Conservation (phyloP, 1,140 invertebrate species). For the Arctopsyche grandis region DNA sequence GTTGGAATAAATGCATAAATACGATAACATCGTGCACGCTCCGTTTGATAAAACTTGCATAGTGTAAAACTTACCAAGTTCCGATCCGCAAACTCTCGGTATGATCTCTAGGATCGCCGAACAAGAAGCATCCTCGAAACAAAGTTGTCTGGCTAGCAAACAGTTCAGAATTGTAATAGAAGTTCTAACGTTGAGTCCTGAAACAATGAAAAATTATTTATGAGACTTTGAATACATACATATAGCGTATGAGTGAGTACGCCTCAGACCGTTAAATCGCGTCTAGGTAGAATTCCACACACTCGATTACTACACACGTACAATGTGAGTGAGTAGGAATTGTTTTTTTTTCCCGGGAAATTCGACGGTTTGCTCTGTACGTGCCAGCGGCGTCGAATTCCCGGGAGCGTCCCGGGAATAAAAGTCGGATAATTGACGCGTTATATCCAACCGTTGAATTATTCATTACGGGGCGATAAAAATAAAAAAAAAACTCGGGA, state of each 20-base stretch:
- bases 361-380: no score
- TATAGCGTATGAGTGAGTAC: no score
- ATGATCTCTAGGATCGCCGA: slow-evolving; percentile 89
- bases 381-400: no score
- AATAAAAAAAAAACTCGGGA: background rate
- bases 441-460: slow-evolving; percentile 17
- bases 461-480: slow-evolving; percentile 5
- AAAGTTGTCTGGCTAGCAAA: slow-evolving; percentile 82
- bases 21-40: no score
- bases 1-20: no score
- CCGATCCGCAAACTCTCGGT: slow-evolving; percentile 86
- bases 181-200: slow-evolving; percentile 77
- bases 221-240: background rate
- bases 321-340: no score
- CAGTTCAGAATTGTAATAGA: slow-evolving; percentile 85
- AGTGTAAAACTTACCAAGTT: slow-evolving; percentile 73
- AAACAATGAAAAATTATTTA: slow-evolving; percentile 59
- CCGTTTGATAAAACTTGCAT: no score
- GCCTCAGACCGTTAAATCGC: no score
- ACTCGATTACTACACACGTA: no score
- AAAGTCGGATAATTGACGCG: slow-evolving; percentile 25
- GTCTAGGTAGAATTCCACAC: no score
- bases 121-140: slow-evolving; percentile 87
- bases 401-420: background rate
- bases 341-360: no score